Conservation (phyloP, 2,797 vertebrate species). For the Pterois miles region DNA sequence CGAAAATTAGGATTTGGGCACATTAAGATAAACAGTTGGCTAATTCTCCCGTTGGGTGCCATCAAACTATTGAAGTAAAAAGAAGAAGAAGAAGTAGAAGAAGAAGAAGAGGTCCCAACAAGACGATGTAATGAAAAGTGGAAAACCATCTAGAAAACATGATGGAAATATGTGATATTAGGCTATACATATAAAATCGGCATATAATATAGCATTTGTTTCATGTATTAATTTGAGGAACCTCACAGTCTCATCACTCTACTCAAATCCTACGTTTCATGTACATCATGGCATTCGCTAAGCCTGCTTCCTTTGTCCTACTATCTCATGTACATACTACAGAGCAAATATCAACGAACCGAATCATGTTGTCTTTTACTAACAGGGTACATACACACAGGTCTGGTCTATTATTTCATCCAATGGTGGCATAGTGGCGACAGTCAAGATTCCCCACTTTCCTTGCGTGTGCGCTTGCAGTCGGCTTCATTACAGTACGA, state of each 20-base stretch:
- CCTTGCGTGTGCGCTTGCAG: neutral
- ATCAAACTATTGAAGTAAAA: too few species aligned
- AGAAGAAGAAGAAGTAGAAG: too few species aligned
- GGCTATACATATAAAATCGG: too few species aligned
- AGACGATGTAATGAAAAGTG: too few species aligned
- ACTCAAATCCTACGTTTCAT: too few species aligned
- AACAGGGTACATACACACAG: too few species aligned
- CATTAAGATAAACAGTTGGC: neutral
- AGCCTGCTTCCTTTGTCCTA: neutral
- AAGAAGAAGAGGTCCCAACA: too few species aligned
- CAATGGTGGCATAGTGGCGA: neutral
- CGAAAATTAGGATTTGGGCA: neutral
- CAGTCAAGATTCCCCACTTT: neutral
- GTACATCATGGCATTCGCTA: neutral
- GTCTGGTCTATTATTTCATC: neutral
- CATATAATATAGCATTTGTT: too few species aligned
- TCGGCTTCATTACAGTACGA: slow-evolving; percentile 24
- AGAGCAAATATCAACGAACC: neutral
- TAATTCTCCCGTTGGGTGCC: neutral
- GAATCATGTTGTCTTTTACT: neutral
- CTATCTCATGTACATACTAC: neutral
- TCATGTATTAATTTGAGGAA: too few species aligned
- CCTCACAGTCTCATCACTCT: too few species aligned
- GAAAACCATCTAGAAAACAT: too few species aligned
- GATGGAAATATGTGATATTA: too few species aligned